A percentile compares a stretch with the other conserved stretches of the same genome.
Evolutionary conservation across 2,888 invertebrate genomes (phyloP).

Genomic region (Cyrtodaria siliqua): DNA sequence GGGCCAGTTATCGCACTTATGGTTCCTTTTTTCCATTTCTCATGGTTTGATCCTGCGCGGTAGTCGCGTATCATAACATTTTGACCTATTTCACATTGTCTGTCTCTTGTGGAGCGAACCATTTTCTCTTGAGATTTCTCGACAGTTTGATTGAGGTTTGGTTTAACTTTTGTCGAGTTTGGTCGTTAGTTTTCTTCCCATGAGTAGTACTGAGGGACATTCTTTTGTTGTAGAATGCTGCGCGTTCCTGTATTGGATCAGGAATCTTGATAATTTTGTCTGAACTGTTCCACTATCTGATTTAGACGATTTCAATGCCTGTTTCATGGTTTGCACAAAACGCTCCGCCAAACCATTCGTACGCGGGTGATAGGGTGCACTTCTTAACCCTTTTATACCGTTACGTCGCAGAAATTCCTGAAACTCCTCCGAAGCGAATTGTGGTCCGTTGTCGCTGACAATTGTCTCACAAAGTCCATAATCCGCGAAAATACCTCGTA

Average conservation of each 20-base stretch:
- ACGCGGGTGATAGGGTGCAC: constrained; percentile 19
- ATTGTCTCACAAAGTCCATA: constrained; percentile 74
- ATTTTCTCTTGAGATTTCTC: constrained; percentile 28
- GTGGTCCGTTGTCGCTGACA: constrained; percentile 81
- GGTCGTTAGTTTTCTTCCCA: constrained; percentile 56
- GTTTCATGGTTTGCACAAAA: constrained; percentile 66
- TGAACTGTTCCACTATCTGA: constrained; percentile 24
- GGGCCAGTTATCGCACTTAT: constrained; percentile 29
- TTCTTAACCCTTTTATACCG: constrained; percentile 56
- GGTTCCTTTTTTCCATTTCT: constrained; percentile 34
- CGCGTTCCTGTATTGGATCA: constrained; percentile 30
- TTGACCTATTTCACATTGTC: constrained; percentile 21
- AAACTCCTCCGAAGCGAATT: constrained; percentile 64
- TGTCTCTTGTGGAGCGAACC: constrained; percentile 11
- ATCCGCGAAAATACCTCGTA: constrained; percentile 63
- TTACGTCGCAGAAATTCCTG: constrained; percentile 31
- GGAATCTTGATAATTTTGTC: constrained; percentile 27
- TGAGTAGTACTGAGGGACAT: constrained; percentile 21
- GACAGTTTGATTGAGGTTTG: constrained; percentile 16
- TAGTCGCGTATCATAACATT: constrained; percentile 22
- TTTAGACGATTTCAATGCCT: constrained; percentile 44
- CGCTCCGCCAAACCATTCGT: constrained; percentile 65
- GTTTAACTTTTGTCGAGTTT: constrained; percentile 27
- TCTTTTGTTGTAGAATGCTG: constrained; percentile 31
- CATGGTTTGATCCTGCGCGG: neutral